Base-by-base conservation (phyloP, 2,797 vertebrate genomes). In the Cheirogaleus major region DNA sequence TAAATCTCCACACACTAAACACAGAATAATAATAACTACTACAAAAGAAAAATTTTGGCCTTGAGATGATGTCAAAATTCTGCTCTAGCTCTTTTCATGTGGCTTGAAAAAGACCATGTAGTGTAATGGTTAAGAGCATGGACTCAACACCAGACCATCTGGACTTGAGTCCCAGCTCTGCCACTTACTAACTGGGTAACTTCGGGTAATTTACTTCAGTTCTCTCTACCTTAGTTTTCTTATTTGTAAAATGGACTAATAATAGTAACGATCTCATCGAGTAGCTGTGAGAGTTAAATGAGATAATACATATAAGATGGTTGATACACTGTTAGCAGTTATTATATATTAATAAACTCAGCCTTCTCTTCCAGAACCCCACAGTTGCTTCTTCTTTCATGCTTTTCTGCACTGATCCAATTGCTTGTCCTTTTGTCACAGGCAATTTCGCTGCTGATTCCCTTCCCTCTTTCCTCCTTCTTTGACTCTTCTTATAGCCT, bases 401-500 rank as follows among this genome's bases (percentile, higher is more conserved):
- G 17, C 69, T 80, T 92, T 79, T 61, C 92, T 92, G 50, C 32
- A n/a, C 35, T 55, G 57, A 91, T 92, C 41, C 73, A 65, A 79
- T 90, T 61, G 41, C 55, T 90, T 91, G 48, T 65, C 57, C 69
- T 93, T 91, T 89, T 76, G 76, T 70, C 69, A 89, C n/a, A 94
- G 52, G 93, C 52, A 82, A 12, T 80, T 91, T 95, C 75, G 41
- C 38, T 72, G 35, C 78, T 81, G 43, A 88, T 38, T 78, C 57
- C 18, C 59, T 67, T 38, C 45, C 13, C 2, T 41, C 18, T 43
- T 86, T 67, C 55, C 55, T 87, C 69, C 73, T 84, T 89, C 48
- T 96, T 73, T 95, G 91, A 93, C 32, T 89, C 59, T 95, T 95
- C 89, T 59, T 45, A 72, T 7, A 89, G 70, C 17, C 80, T 95